Percentiles rank a stretch among this genome's conserved stretches.
phyloP scores from a whole-genome alignment of 2,797 vertebrate species.

The Tamandua tetradactyla region DNA sequence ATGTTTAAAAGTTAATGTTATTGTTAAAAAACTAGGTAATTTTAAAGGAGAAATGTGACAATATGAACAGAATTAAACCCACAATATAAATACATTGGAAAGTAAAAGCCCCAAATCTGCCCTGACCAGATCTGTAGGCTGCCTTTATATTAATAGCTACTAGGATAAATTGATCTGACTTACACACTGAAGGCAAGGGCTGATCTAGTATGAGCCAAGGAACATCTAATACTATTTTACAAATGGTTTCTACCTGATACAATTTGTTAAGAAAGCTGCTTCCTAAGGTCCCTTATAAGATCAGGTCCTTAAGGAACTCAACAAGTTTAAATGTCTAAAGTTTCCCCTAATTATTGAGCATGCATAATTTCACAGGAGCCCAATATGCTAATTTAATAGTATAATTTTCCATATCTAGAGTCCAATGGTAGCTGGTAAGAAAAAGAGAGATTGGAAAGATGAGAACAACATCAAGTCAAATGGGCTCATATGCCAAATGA shows the following conservation, averaged over 20 bases:
- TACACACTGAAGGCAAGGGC: not conserved
- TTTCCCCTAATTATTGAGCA: not conserved
- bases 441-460: slow-evolving; percentile 8
- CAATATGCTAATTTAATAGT: not conserved
- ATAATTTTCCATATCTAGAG: not conserved
- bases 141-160: slow-evolving; percentile 21
- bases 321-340: not conserved
- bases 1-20: not conserved
- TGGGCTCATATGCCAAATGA: not conserved
- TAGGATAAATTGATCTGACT: not conserved
- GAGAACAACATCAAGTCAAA: not conserved
- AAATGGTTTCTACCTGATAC: not conserved
- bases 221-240: not conserved
- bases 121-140: not conserved
- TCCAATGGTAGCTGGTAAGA: not conserved
- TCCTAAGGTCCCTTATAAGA: slow-evolving; percentile 14
- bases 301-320: not conserved
- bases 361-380: not conserved
- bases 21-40: not conserved
- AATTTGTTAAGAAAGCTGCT: not conserved
- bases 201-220: not conserved
- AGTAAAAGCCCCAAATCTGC: not conserved
- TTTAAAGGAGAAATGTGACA: not conserved
- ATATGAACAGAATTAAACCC: not conserved
- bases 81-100: not conserved